Percentiles rank a stretch among this genome's conserved stretches.
Conservation (phyloP, 2,888 invertebrate species). For the Blomia tropicalis region DNA sequence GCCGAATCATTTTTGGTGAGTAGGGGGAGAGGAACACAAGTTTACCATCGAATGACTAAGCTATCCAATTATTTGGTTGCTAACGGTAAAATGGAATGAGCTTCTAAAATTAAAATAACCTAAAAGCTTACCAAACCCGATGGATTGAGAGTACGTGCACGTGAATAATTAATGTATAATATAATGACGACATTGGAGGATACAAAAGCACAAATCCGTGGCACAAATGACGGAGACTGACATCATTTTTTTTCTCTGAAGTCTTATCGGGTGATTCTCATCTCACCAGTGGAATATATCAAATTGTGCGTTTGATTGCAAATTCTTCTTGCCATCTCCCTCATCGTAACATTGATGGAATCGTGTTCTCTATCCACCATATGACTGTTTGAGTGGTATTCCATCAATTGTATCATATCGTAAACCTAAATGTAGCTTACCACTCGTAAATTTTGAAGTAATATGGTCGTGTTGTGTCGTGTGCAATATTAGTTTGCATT, state of each 20-base stretch:
- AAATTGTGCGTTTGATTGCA: conserved; percentile 10
- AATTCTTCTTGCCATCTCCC: background rate
- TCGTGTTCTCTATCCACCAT: no score
- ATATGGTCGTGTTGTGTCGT: no score
- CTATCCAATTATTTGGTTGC: conserved; percentile 4
- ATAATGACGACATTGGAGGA: no score
- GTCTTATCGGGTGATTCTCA: background rate
- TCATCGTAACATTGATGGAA: no score
- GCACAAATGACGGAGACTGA: no score
- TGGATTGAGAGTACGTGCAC: conserved; percentile 6
- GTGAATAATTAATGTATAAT: conserved; percentile 8
- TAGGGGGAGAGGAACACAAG: no score
- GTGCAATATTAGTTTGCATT: no score
- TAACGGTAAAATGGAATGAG: background rate
- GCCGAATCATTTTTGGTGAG: no score
- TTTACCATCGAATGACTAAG: background rate
- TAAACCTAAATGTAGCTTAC: no score
- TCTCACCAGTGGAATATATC: background rate
- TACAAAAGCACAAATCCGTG: background rate
- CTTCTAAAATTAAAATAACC: background rate
- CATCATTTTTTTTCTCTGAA: background rate
- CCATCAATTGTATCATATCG: no score
- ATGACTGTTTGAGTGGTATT: no score
- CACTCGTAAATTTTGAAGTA: no score
- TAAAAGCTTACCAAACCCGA: background rate